Evolutionary conservation across 2,113 vertebrate species (phyloP), one percentile per base, ranked within the genome.

Genomic region (Fulica atra): DNA sequence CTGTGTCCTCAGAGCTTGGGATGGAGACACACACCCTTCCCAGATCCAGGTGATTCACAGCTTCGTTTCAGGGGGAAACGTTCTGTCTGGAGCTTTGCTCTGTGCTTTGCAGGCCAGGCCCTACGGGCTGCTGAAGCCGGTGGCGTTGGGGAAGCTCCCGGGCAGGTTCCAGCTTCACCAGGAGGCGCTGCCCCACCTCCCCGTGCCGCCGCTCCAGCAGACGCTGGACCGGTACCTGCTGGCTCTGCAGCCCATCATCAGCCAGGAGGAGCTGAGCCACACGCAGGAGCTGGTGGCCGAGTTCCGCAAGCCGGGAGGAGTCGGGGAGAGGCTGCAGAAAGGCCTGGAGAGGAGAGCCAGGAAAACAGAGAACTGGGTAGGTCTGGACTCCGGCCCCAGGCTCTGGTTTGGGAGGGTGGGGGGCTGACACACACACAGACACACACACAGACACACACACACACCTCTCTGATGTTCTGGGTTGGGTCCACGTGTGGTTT

Each of bases 351-450:
- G 97, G 73, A 98, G 99, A 91, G 99, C 98, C 28, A 90, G 19
- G 76, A 98, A 98, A 69, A 96, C 91, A 0, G 99, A 99, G 63
- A 99, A 99, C 98, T 99, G 99, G 99, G 99, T 99, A 97, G 96
- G 98, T 97, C 1, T 3, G 24, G 35, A 42, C 51, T 57, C 35
- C 17, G 35, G 17, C 28, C 46, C 44, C 44, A 61, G 48, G 50
- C 51, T 63, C 17, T n/a, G 40, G 8, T 16, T 12, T 23, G 60
- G 71, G 73, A 84, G 38, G 57, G 42, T 57, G 76, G 78, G 71
- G 72, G 51, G 36, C 26, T 64, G 36, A 26, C 40, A 31, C 19
- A 13, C 48, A n/a, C 51, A 13, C 48, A n/a, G n/a, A n/a, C n/a
- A n/a, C n/a, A n/a, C n/a, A n/a, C n/a, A n/a, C n/a, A n/a, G n/a